Base-by-base conservation (phyloP, 1,140 invertebrate genomes). In the Bombyx mori region DNA sequence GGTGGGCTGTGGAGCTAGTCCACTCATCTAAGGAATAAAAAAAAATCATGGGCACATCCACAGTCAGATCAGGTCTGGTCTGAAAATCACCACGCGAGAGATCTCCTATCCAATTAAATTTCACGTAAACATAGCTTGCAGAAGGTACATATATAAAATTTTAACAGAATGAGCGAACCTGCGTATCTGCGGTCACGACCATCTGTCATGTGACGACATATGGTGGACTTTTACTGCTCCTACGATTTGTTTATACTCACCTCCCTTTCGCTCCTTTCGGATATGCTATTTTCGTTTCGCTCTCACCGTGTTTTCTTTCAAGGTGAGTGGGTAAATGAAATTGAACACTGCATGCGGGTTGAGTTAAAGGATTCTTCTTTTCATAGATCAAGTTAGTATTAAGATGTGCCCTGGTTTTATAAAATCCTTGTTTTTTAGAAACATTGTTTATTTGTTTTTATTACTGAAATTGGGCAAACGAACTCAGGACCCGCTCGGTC, bases 341-440 rank as follows among this genome's bases (percentile, higher is more conserved):
- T 73, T 73, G 77, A 80, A 77, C 75, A 77, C 76, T 79, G 71
- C 75, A 82, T 82, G 76, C 81, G 81, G 79, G 81, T 67, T 65
- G 72, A 82, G 79, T 78, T 77, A 82, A 84, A 84, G 77, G 75
- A 73, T 69, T 71, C 58, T 63, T 18, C 63, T 63, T 67, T 63
- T 56, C 72, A 79, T 65, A 80, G 76, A 84, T 68, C 67, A 79
- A 63, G 43, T 46, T 49, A 43, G 50, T n/a, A 3, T 35, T 35
- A 5, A 54, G 56, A 54, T 50, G n/a, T 26, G 52, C 35, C 45
- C 10, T 57, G 26, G 46, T 49, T 43, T 44, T 35, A 35, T 3
- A 35, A 35, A 2, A 35, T 3, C 0, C 2, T 1, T 3, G 2
- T 35, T 35, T 35, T 3, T 35, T 35, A 42, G 45, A 47, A 47